Evolutionary conservation across 2,113 vertebrate species (phyloP).

Genomic region (Rana temporaria): DNA sequence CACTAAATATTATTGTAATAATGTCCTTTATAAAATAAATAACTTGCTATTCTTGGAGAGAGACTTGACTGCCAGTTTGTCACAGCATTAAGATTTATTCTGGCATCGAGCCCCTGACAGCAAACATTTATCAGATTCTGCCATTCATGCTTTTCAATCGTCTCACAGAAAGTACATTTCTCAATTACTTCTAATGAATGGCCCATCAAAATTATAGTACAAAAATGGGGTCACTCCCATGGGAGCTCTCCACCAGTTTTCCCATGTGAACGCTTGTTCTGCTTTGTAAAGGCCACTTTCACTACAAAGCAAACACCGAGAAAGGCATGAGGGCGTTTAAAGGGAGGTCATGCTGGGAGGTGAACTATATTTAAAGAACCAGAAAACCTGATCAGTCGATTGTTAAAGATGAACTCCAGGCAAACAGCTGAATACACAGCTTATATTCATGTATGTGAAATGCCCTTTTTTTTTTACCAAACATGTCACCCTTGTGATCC

Average conservation of each 20-base stretch:
- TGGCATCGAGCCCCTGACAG: slow-evolving; percentile 65
- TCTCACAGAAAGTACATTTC: slow-evolving; percentile 31
- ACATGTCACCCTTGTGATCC: no score
- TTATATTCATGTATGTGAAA: no score
- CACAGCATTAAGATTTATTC: slow-evolving; percentile 64
- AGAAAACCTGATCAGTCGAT: background rate
- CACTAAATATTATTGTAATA: slow-evolving; percentile 22
- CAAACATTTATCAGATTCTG: slow-evolving; percentile 70
- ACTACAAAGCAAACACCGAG: background rate
- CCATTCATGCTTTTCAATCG: slow-evolving; percentile 67
- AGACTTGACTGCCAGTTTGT: slow-evolving; percentile 60
- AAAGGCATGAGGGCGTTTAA: background rate
- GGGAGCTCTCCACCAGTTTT: slow-evolving; percentile 3
- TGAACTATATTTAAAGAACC: background rate
- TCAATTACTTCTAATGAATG: slow-evolving; percentile 45
- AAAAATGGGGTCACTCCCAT: background rate
- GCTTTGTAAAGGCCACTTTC: background rate
- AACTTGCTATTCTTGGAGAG: slow-evolving; percentile 62
- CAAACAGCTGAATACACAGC: no score
- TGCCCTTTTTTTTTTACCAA: no score
- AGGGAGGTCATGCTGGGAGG: background rate
- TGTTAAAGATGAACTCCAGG: no score
- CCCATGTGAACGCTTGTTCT: slow-evolving; percentile 31
- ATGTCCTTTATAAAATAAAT: slow-evolving; percentile 27
- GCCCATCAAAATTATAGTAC: background rate